A percentile compares a stretch with the other conserved stretches of the same genome.
phyloP scores from a whole-genome alignment of 2,113 vertebrate species.

The Gambusia affinis region DNA sequence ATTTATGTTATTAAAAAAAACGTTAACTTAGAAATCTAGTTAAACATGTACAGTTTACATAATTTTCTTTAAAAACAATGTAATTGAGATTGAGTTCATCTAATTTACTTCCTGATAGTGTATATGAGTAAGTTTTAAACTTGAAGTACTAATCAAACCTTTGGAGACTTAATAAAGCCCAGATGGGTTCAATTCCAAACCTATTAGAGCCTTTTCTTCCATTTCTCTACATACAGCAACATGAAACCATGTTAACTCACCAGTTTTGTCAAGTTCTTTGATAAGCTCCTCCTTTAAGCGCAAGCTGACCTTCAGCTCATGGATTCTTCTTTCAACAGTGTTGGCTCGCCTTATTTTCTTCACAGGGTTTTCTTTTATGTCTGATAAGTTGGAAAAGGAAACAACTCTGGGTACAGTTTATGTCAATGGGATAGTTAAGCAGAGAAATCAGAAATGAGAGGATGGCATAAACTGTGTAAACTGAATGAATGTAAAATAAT shows the following conservation, averaged over 20 bases:
- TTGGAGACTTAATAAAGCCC: background rate
- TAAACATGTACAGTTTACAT: background rate
- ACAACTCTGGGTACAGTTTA: background rate
- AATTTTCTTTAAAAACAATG: too few species aligned
- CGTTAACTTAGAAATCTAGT: background rate
- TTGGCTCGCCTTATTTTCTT: constrained; percentile 77
- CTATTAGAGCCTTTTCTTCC: background rate
- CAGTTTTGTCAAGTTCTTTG: constrained; percentile 88
- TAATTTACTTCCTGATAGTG: too few species aligned
- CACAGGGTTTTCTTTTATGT: constrained; percentile 31
- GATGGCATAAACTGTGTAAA: background rate
- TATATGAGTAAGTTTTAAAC: background rate
- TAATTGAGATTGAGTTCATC: too few species aligned
- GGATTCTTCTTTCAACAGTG: constrained; percentile 82
- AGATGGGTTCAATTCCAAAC: background rate
- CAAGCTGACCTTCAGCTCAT: constrained; percentile 86
- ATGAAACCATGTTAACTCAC: constrained; percentile 41
- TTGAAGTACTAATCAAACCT: background rate
- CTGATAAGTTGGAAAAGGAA: constrained; percentile 33
- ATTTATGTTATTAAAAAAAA: background rate
- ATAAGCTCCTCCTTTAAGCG: constrained; percentile 89
- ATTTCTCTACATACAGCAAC: background rate
- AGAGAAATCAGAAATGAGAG: background rate
- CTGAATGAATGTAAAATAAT: background rate
- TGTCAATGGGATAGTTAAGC: background rate